A percentile compares a stretch with the other conserved stretches of the same genome.
phyloP scores from a whole-genome alignment of 2,113 vertebrate species.

The Puffinus mauretanicus region DNA sequence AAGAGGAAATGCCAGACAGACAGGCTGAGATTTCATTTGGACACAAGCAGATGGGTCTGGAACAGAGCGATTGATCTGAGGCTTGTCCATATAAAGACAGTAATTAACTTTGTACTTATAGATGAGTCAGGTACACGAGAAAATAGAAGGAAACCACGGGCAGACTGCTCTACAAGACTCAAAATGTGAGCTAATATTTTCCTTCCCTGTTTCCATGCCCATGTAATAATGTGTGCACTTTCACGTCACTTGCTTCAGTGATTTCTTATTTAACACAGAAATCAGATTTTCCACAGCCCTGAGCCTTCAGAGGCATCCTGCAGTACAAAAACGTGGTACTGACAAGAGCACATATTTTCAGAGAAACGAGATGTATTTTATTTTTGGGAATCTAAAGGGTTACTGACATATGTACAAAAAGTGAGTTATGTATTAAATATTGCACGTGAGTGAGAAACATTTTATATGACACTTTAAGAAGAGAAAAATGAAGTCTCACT shows the following conservation, averaged over 20 bases:
- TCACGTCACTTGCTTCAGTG: neutral
- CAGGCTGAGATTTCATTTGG: constrained; percentile 45
- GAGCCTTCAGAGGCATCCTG: neutral
- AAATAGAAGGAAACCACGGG: neutral
- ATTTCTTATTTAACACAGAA: constrained; percentile 11
- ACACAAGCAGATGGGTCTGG: constrained; percentile 40
- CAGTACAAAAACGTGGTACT: neutral
- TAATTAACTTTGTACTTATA: constrained; percentile 24
- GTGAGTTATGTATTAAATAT: neutral
- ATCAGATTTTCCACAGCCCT: neutral
- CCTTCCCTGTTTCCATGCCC: neutral
- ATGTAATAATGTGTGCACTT: neutral
- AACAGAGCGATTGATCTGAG: constrained; percentile 1
- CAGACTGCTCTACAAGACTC: neutral
- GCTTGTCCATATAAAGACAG: constrained; percentile 30
- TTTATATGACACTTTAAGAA: neutral
- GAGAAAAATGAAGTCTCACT: neutral
- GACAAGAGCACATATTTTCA: neutral
- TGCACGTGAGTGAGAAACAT: rapidly evolving
- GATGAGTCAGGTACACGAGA: constrained; percentile 12
- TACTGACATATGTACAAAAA: neutral
- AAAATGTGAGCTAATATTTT: constrained; percentile 1
- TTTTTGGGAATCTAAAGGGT: neutral
- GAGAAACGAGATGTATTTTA: neutral
- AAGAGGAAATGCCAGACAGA: constrained; percentile 15